Percentiles rank a stretch among this genome's conserved stretches.
phyloP scores from a whole-genome alignment of 2,888 invertebrate species.

The Acleris literana region DNA sequence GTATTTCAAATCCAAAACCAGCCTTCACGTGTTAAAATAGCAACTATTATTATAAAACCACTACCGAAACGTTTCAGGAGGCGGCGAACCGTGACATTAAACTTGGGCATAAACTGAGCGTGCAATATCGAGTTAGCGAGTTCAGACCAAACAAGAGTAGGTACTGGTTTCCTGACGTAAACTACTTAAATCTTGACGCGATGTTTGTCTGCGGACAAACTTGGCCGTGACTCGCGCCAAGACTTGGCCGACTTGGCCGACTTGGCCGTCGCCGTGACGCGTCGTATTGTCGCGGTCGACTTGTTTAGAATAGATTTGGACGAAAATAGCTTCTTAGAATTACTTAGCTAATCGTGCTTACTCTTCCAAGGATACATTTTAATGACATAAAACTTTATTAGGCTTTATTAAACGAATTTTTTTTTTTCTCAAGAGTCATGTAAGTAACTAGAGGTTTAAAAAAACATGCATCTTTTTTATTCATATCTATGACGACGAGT shows the following conservation, averaged over 20 bases:
- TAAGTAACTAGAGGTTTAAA: no score
- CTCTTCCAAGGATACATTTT: not conserved
- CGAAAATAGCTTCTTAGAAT: not conserved
- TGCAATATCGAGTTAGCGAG: constrained; percentile 78
- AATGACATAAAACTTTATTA: no score
- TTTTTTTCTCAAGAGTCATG: no score
- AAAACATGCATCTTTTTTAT: no score
- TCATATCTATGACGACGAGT: no score
- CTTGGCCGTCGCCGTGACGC: constrained; percentile 12
- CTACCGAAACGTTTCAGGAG: not conserved
- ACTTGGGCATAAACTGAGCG: constrained; percentile 70
- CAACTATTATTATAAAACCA: not conserved
- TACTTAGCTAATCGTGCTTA: no score
- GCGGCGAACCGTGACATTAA: constrained; percentile 21
- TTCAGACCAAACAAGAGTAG: constrained; percentile 67
- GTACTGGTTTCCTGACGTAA: constrained; percentile 69
- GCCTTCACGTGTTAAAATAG: not conserved
- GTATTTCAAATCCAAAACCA: no score
- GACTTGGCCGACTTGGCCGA: constrained; percentile 10
- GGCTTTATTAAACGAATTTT: no score
- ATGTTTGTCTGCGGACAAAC: constrained; percentile 35
- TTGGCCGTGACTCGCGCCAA: constrained; percentile 28
- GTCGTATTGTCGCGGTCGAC: constrained; percentile 5
- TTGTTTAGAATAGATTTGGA: not conserved
- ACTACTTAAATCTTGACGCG: constrained; percentile 79